Percentiles rank a stretch among this genome's conserved stretches.
Evolutionary conservation across 2,888 invertebrate genomes (phyloP).

Genomic region (Carterocephalus palaemon): DNA sequence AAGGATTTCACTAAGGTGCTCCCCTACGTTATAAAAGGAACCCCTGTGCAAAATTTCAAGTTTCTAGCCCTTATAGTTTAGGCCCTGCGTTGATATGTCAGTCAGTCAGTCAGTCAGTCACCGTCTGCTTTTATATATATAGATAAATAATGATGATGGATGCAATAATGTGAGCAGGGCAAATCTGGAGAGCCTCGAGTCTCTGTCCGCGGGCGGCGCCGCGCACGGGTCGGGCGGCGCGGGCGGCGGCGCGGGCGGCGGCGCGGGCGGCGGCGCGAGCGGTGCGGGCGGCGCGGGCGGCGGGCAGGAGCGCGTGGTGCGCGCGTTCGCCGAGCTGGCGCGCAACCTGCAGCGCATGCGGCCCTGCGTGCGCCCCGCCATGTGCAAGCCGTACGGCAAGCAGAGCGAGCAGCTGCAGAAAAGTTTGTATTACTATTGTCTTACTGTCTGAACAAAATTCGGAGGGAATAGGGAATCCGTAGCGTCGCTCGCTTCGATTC

Average conservation of each 20-base stretch:
- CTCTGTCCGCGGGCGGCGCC: slow-evolving; percentile 83
- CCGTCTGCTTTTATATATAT: too few species aligned
- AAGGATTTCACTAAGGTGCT: too few species aligned
- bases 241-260: slow-evolving; percentile 82
- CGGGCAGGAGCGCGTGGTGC: slow-evolving; percentile 90
- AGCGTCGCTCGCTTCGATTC: too few species aligned
- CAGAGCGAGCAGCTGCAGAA: slow-evolving; percentile 93
- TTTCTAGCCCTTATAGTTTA: too few species aligned
- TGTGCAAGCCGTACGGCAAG: slow-evolving; percentile 95
- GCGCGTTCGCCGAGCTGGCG: slow-evolving; percentile 91
- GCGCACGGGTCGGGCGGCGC: slow-evolving; percentile 82
- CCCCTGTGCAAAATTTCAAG: too few species aligned
- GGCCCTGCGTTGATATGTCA: too few species aligned
- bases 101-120: too few species aligned
- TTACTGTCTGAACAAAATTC: too few species aligned
- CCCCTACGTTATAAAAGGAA: too few species aligned
- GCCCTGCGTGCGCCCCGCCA: slow-evolving; percentile 90
- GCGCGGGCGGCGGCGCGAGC: slow-evolving; percentile 70
- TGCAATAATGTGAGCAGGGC: too few species aligned
- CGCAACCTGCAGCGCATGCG: slow-evolving; percentile 94
- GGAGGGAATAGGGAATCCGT: too few species aligned
- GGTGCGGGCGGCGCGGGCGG: slow-evolving; percentile 75
- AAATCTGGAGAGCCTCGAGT: slow-evolving; percentile 85
- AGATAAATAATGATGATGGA: too few species aligned
- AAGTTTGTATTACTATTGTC: slow-evolving; percentile 77